Percentiles rank a stretch among this genome's conserved stretches.
These are phyloP conservation scores for Amyelois transitella DNA, from an alignment of 1,140 invertebrate species.

Conservation along the genomic window DNA sequence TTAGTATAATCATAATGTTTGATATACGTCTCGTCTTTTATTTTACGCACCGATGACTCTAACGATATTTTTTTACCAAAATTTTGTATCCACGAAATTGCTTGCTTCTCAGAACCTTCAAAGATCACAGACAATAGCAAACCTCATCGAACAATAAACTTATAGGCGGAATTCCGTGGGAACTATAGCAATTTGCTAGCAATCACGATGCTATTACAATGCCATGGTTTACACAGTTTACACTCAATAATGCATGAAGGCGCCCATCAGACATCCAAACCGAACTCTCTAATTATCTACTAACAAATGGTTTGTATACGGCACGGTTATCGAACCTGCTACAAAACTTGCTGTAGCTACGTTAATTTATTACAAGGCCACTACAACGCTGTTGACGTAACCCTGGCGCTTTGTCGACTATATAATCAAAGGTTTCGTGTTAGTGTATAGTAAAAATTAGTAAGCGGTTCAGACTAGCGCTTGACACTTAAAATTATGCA, in stretches of 20 bases:
- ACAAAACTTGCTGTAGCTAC: slow-evolving; percentile 30
- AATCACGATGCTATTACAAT: slow-evolving; percentile 23
- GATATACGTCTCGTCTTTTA: too few species aligned
- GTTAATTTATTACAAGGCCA: slow-evolving; percentile 48
- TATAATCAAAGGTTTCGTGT: too few species aligned
- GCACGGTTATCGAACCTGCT: slow-evolving; percentile 55
- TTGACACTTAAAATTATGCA: too few species aligned
- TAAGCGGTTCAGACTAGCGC: too few species aligned
- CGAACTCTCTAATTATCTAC: slow-evolving; percentile 51
- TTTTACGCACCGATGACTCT: too few species aligned
- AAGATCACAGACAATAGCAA: not conserved
- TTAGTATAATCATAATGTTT: too few species aligned
- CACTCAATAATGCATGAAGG: slow-evolving; percentile 56
- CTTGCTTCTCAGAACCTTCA: not conserved
- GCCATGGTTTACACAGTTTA: slow-evolving; percentile 26
- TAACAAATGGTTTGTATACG: slow-evolving; percentile 52
- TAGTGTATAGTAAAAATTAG: too few species aligned
- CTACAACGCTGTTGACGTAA: slow-evolving; percentile 48
- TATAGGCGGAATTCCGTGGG: slow-evolving; percentile 35
- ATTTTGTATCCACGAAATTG: not conserved
- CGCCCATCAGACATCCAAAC: slow-evolving; percentile 27
- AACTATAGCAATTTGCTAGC: slow-evolving; percentile 49
- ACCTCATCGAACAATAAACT: not conserved
- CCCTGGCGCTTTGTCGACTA: too few species aligned
- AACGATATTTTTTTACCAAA: not conserved